Percentiles rank a stretch among this genome's conserved stretches.
Evolutionary conservation across 1,140 invertebrate genomes (phyloP).

Genomic region (Camponotus pennsylvanicus): DNA sequence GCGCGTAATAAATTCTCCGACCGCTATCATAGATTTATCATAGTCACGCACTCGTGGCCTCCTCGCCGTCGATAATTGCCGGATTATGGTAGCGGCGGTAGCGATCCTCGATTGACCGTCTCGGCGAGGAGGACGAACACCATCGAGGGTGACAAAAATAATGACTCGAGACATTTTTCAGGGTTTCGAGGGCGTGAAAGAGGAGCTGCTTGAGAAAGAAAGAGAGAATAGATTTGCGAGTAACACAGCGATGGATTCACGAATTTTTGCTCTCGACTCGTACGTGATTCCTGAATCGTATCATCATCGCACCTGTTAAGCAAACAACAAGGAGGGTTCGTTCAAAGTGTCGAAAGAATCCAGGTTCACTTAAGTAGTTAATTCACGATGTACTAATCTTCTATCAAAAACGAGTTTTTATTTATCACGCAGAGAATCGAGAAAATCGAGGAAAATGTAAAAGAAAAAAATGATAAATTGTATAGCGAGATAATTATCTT

Average conservation of each 20-base stretch:
- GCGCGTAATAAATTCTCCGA: slow-evolving; percentile 81
- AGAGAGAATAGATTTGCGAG: slow-evolving; percentile 12
- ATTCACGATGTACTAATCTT: slow-evolving; percentile 1
- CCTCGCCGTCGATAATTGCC: slow-evolving; percentile 77
- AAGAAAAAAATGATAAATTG: neutral
- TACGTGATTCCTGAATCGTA: slow-evolving; percentile 63
- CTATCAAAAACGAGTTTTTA: neutral
- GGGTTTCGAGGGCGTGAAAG: slow-evolving; percentile 62
- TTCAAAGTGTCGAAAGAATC: slow-evolving; percentile 10
- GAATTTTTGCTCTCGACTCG: slow-evolving; percentile 32
- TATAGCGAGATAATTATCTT: neutral
- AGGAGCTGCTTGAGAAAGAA: neutral
- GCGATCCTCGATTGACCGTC: slow-evolving; percentile 31
- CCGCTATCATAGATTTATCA: slow-evolving; percentile 82
- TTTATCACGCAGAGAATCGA: neutral
- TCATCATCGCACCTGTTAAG: slow-evolving; percentile 55
- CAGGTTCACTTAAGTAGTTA: slow-evolving; percentile 2
- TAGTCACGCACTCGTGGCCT: slow-evolving; percentile 81
- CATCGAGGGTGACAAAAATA: slow-evolving; percentile 73
- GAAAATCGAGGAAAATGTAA: neutral
- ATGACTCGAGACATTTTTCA: slow-evolving; percentile 75
- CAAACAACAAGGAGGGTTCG: slow-evolving; percentile 23
- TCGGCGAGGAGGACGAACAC: slow-evolving; percentile 26
- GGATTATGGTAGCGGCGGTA: slow-evolving; percentile 68
- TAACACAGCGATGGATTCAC: neutral